These are phyloP conservation scores for Xenops minutus DNA, from an alignment of 2,797 vertebrate genomes.

Conservation along the genomic window DNA sequence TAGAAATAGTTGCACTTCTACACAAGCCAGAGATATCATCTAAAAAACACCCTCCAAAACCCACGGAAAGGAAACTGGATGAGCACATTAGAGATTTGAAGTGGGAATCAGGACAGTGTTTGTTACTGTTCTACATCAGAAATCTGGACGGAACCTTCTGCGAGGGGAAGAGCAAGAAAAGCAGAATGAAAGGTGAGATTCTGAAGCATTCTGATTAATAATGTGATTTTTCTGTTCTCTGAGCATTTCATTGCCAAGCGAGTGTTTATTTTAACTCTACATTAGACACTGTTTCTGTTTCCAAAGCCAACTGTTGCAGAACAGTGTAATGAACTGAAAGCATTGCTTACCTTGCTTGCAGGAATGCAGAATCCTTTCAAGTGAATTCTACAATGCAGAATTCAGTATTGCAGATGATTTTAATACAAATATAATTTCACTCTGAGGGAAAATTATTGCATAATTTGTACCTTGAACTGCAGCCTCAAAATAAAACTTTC, in stretches of 20 bases:
- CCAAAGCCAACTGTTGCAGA: neutral
- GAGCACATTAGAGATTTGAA: neutral
- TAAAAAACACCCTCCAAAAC: neutral
- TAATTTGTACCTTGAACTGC: neutral
- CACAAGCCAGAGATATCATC: neutral
- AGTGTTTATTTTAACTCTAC: neutral
- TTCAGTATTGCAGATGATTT: neutral
- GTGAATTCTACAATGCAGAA: neutral
- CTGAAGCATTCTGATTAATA: neutral
- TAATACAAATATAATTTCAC: neutral
- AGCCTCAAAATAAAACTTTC: neutral
- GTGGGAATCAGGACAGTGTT: neutral
- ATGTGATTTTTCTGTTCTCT: neutral
- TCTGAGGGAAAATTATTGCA: neutral
- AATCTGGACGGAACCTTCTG: conserved; percentile 11
- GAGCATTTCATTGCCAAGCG: neutral
- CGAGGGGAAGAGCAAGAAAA: neutral
- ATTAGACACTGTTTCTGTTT: neutral
- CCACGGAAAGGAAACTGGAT: neutral
- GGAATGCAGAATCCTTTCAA: neutral
- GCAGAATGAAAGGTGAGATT: conserved; percentile 78
- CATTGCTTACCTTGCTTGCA: neutral
- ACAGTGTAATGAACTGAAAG: neutral
- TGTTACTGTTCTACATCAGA: neutral
- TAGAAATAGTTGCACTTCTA: neutral